Percentiles rank a stretch among this genome's conserved stretches.
Conservation (phyloP, 2,888 invertebrate species). For the Cacoxenus indagator region DNA sequence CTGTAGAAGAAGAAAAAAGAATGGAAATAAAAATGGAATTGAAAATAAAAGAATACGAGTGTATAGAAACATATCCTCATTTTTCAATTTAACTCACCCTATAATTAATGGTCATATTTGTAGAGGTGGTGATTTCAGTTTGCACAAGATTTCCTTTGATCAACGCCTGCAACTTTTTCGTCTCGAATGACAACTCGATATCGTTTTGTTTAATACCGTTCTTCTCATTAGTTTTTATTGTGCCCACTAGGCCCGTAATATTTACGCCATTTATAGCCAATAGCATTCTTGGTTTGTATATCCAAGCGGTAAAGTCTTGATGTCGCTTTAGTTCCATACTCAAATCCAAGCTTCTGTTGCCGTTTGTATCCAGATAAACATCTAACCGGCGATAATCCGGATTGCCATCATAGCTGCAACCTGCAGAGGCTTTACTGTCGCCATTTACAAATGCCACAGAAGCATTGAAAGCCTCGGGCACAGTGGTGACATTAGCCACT, state of each 20-base stretch:
- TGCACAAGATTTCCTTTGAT: constrained; percentile 80
- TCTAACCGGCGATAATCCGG: constrained; percentile 79
- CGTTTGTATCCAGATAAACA: constrained; percentile 81
- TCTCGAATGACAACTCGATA: constrained; percentile 82
- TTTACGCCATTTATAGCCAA: constrained; percentile 81
- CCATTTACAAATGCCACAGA: constrained; percentile 78
- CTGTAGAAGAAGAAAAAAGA: constrained; percentile 40
- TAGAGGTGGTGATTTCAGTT: constrained; percentile 65
- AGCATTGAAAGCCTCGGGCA: constrained; percentile 74
- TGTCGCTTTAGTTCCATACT: constrained; percentile 64
- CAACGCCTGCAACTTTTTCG: constrained; percentile 81
- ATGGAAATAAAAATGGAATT: background rate
- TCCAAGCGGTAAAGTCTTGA: constrained; percentile 75
- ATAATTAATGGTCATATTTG: constrained; percentile 67
- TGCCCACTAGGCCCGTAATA: constrained; percentile 78
- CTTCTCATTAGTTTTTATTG: constrained; percentile 76
- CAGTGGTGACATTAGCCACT: constrained; percentile 74
- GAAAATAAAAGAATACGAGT: background rate
- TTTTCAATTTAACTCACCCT: constrained; percentile 74
- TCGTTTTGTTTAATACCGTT: constrained; percentile 83
- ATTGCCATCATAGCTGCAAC: constrained; percentile 80
- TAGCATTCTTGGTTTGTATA: constrained; percentile 79
- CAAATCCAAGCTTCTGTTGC: constrained; percentile 69
- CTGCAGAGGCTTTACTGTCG: constrained; percentile 73
- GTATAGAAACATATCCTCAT: background rate